Percentiles rank a stretch among this genome's conserved stretches.
Evolutionary conservation across 1,140 invertebrate genomes (phyloP).

Genomic region (Scaptomyza pallida): DNA sequence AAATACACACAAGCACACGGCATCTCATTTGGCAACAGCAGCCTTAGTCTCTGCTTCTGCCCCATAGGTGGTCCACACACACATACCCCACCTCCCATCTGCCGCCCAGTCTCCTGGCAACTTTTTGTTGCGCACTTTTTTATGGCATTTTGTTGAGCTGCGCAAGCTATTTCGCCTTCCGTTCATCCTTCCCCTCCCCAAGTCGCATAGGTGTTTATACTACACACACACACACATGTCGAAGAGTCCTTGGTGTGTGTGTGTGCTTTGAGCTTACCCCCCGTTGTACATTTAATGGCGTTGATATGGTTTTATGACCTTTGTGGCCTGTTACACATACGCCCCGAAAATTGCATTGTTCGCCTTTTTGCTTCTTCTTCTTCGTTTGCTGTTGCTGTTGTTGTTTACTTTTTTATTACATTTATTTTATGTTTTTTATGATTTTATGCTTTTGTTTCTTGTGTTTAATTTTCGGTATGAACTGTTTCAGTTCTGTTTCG

Average conservation of each 20-base stretch:
- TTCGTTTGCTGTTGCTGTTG: neutral
- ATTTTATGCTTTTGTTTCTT: constrained; percentile 67
- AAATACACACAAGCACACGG: constrained; percentile 40
- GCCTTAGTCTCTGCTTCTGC: neutral
- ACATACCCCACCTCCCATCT: constrained; percentile 15
- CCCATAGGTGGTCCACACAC: constrained; percentile 21
- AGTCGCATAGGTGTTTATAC: constrained; percentile 56
- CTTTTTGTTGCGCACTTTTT: constrained; percentile 77
- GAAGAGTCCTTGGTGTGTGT: constrained; percentile 19
- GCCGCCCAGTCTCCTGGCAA: constrained; percentile 26
- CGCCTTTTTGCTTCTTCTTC: constrained; percentile 56
- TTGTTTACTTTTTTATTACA: constrained; percentile 63
- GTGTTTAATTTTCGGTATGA: constrained; percentile 67
- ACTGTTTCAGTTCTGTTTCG: too few relatives aligned
- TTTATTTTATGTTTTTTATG: constrained; percentile 82
- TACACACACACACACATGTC: constrained; percentile 32
- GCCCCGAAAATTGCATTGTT: constrained; percentile 82
- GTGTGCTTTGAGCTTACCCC: constrained; percentile 40
- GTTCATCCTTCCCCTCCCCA: constrained; percentile 14
- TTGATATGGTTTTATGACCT: constrained; percentile 83
- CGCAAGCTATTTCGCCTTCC: constrained; percentile 33
- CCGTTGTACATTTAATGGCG: constrained; percentile 81
- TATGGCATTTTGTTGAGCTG: constrained; percentile 64
- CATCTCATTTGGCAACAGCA: constrained; percentile 36
- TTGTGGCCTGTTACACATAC: constrained; percentile 81